Base-by-base conservation (phyloP, 2,888 invertebrate genomes). In the Geophilus truncorum region DNA sequence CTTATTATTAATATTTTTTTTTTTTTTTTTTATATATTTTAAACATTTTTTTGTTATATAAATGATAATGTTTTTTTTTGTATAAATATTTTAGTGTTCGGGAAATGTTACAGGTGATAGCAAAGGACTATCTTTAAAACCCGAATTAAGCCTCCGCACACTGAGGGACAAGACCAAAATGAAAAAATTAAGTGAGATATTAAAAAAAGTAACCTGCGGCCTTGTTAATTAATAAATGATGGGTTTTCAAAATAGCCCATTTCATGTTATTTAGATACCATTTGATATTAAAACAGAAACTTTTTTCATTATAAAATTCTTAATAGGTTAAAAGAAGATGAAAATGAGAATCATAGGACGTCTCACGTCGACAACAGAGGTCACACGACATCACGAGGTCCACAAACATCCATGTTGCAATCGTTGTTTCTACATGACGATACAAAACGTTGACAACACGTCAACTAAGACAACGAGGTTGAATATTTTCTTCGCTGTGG, bases 61-160 rank as follows among this genome's bases (percentile, higher is more conserved):
- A 80, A 80, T 80, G 80, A 80, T 80, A 80, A 25, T 80, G 36
- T 75, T 80, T 32, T 23, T n/a, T 32, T 32, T 75, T 80, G 75
- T 80, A 80, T 80, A 80, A 80, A 80, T 80, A 80, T 80, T 78
- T 40, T 34, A 80, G 70, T 80, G 36, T 80, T 80, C 51, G 70
- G 80, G 75, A 21, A 75, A 36, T 25, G 57, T 75, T 80, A 80
- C 80, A 80, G 18, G 62, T 75, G 80, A 80, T 80, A 80, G 80
- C 70, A 80, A 80, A 75, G 80, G 28, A 75, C 80, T 80, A 80
- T 75, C 76, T 12, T 70, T 32, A 57, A 62, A 62, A 23, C 62
- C 62, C 25, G 25, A 45, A 12, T 23, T 7, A 28, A 62, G 62
- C 62, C 25, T 28, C 28, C 28, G 25, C 62, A 62, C 62, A 62